A percentile compares a stretch with the other conserved stretches of the same genome.
Evolutionary conservation across 2,113 vertebrate species (phyloP).

Genomic region (Nothocercus nigrocapillus): DNA sequence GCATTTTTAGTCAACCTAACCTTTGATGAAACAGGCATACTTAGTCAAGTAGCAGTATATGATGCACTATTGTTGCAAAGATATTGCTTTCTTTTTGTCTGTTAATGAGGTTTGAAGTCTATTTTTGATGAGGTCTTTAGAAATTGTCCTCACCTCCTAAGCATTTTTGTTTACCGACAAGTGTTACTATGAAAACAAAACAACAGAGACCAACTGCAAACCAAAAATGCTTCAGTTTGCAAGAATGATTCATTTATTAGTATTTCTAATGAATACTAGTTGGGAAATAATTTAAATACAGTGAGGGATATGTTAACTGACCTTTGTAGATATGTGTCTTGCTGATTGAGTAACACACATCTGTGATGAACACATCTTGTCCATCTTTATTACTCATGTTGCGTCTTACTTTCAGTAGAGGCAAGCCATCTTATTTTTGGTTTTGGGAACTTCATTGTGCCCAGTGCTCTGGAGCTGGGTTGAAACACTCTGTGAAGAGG

Average conservation of each 20-base stretch:
- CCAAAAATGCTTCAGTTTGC: not conserved
- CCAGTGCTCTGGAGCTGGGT: not conserved
- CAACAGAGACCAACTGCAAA: not conserved
- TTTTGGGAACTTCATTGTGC: not conserved
- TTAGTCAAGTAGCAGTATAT: not conserved
- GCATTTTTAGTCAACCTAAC: not conserved
- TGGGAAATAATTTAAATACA: not conserved
- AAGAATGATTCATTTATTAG: not conserved
- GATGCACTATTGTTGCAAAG: not conserved
- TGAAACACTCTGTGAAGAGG: not conserved
- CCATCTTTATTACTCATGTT: fast-evolving
- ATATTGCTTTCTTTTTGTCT: not conserved
- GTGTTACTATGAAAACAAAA: not conserved
- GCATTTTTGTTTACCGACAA: not conserved
- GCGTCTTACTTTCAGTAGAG: not conserved
- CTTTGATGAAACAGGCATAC: not conserved
- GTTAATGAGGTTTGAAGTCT: not conserved
- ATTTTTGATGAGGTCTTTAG: not conserved
- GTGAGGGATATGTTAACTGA: not conserved
- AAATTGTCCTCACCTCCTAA: not conserved
- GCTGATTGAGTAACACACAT: not conserved
- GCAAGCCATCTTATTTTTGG: not conserved
- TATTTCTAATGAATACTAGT: not conserved
- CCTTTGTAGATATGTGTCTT: not conserved
- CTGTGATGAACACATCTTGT: not conserved